phyloP scores from a whole-genome alignment of 2,888 invertebrate species.

The Synanthedon myopaeformis region DNA sequence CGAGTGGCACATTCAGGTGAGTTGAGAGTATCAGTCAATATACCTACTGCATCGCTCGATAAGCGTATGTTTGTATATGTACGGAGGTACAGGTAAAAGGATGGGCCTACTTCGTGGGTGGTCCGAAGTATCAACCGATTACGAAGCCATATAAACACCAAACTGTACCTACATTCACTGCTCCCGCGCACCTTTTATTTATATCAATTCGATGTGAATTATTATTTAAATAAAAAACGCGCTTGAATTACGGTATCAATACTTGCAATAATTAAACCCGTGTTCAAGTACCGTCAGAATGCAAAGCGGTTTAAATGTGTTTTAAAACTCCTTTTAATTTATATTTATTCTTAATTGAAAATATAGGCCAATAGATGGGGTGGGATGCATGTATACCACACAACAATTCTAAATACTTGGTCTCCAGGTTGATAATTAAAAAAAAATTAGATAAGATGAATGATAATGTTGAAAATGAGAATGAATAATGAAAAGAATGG shows the following conservation, averaged over 20 bases:
- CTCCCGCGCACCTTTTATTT: slow-evolving; percentile 25
- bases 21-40: neutral
- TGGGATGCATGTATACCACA: too few species aligned
- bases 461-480: too few species aligned
- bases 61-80: slow-evolving; percentile 6
- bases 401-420: too few species aligned
- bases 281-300: slow-evolving; percentile 12
- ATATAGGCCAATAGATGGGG: too few species aligned
- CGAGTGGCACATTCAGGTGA: slow-evolving; percentile 15
- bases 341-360: too few species aligned
- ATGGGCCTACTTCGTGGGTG: slow-evolving; percentile 53
- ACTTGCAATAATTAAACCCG: slow-evolving; percentile 42
- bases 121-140: slow-evolving; percentile 55
- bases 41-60: slow-evolving; percentile 2
- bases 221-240: slow-evolving; percentile 47
- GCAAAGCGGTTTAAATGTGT: neutral
- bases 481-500: too few species aligned
- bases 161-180: slow-evolving; percentile 21
- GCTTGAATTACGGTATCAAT: slow-evolving; percentile 43
- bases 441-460: too few species aligned
- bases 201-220: slow-evolving; percentile 34
- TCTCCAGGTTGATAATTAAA: too few species aligned
- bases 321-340: too few species aligned
- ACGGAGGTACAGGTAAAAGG: slow-evolving; percentile 29
- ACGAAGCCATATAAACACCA: slow-evolving; percentile 36